These are phyloP conservation scores for Heliornis fulica DNA, from an alignment of 2,113 vertebrate species.

Conservation along the genomic window DNA sequence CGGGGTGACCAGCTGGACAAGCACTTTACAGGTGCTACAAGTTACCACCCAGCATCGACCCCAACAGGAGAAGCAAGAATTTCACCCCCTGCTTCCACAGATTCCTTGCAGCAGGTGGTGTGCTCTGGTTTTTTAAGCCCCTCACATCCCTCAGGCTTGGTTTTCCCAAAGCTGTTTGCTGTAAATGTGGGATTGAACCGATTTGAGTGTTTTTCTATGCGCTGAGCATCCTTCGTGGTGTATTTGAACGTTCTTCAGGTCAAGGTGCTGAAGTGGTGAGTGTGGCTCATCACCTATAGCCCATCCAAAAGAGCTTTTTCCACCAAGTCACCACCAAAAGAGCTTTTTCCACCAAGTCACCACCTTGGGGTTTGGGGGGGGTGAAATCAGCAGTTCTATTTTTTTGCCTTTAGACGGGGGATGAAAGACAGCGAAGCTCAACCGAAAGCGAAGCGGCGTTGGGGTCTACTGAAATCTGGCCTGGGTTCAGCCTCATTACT, in stretches of 20 bases:
- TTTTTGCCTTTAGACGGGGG: background rate
- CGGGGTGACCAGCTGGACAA: rapidly evolving
- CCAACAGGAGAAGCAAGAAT: background rate
- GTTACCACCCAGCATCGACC: background rate
- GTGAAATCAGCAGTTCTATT: background rate
- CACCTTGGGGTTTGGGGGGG: background rate
- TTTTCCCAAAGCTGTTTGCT: background rate
- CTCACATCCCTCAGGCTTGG: background rate
- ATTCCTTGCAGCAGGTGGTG: background rate
- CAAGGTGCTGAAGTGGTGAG: background rate
- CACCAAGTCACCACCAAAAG: background rate
- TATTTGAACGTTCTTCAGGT: background rate
- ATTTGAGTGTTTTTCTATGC: background rate
- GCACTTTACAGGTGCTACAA: background rate
- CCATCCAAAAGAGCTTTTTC: background rate
- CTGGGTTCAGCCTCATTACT: background rate
- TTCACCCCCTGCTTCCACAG: background rate
- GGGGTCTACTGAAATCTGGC: background rate
- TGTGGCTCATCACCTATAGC: rapidly evolving
- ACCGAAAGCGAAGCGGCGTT: rapidly evolving
- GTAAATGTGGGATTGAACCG: rapidly evolving
- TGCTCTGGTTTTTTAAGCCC: background rate
- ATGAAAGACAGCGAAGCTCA: background rate
- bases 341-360: background rate
- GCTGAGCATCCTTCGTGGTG: background rate